A percentile compares a stretch with the other conserved stretches of the same genome.
These are phyloP conservation scores for Pseudoatta argentina DNA, from an alignment of 1,140 invertebrate species.

Conservation along the genomic window DNA sequence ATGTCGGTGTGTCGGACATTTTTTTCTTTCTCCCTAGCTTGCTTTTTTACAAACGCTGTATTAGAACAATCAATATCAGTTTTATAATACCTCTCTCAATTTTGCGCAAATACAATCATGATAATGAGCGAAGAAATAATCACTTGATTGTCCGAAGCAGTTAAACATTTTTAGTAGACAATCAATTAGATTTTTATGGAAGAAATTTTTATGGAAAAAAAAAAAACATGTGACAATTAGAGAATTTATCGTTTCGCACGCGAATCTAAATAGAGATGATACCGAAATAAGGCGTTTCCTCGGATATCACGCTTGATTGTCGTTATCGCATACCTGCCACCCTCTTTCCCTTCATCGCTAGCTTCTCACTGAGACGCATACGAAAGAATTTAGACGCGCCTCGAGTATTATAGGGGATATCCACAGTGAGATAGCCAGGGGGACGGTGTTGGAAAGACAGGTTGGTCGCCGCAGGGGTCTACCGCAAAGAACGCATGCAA, in stretches of 20 bases:
- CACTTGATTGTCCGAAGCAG: neutral
- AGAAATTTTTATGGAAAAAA: neutral
- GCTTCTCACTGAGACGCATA: conserved; percentile 80
- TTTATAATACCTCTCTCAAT: conserved; percentile 11
- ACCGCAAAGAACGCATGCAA: conserved; percentile 76
- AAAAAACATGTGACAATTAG: conserved; percentile 31
- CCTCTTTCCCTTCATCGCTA: conserved; percentile 70
- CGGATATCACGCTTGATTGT: conserved; percentile 73
- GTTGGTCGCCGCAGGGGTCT: conserved; percentile 84
- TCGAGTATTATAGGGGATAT: conserved; percentile 84
- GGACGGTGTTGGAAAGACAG: conserved; percentile 85
- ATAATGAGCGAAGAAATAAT: neutral
- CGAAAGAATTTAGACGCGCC: conserved; percentile 84
- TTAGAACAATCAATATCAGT: conserved; percentile 35
- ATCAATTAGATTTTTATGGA: conserved; percentile 22
- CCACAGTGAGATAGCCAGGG: conserved; percentile 77
- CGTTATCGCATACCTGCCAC: conserved; percentile 70
- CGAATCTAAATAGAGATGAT: conserved; percentile 45
- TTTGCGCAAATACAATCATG: conserved; percentile 22
- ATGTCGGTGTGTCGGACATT: conserved; percentile 47
- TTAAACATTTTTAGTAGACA: conserved; percentile 1
- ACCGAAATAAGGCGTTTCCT: conserved; percentile 45
- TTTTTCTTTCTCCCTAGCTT: neutral
- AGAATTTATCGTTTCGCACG: conserved; percentile 16
- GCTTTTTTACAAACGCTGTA: conserved; percentile 39